phyloP scores from a whole-genome alignment of 2,113 vertebrate species.

The Rhombomys opimus region DNA sequence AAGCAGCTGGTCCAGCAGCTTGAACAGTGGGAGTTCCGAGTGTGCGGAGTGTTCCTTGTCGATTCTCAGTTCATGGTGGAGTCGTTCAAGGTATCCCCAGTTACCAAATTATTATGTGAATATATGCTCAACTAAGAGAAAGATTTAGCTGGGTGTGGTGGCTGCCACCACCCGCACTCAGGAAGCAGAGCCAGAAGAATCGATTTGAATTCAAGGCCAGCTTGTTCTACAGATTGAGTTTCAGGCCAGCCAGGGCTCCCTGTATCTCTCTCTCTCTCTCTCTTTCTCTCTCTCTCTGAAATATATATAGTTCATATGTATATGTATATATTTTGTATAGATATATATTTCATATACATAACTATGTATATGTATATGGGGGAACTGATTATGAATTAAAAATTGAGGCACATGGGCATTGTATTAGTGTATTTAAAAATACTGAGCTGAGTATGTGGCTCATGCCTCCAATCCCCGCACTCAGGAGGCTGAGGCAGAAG shows the following conservation, averaged over 20 bases:
- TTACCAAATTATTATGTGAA: conserved; percentile 13
- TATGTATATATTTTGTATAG: not conserved
- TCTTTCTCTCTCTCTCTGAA: no score
- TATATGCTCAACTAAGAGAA: not conserved
- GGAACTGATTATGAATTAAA: conserved; percentile 22
- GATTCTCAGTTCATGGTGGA: conserved; percentile 99
- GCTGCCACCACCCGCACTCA: not conserved
- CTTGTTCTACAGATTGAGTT: not conserved
- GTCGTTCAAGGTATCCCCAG: conserved; percentile 92
- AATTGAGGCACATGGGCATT: not conserved
- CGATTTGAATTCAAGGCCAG: not conserved
- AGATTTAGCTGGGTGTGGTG: not conserved
- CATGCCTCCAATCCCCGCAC: not conserved
- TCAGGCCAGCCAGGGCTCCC: no score
- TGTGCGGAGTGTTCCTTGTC: conserved; percentile 98
- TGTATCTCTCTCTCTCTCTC: no score
- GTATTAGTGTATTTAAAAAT: not conserved
- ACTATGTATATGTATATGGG: conserved; percentile 6
- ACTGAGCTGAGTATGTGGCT: not conserved
- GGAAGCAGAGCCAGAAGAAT: not conserved
- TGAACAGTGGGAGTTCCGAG: conserved; percentile 98
- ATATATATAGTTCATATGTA: not conserved
- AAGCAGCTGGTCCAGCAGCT: conserved; percentile 96
- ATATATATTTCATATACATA: not conserved
- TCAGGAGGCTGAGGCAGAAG: not conserved